Conservation (phyloP, 2,113 vertebrate species). For the Motacilla tschutschensis region DNA sequence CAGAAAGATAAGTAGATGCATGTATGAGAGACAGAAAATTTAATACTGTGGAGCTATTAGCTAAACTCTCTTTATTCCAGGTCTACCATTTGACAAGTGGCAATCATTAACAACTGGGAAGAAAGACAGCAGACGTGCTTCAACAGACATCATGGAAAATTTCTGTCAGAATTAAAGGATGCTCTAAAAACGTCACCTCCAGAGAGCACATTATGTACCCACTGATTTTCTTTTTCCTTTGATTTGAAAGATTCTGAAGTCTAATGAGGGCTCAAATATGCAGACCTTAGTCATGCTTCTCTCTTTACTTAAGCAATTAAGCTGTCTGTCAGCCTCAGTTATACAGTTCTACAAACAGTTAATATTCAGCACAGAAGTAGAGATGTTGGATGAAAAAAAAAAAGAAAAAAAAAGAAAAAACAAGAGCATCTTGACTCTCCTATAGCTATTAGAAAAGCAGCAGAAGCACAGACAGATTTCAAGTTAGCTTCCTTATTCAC, state of each 20-base stretch:
- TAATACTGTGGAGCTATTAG: not conserved
- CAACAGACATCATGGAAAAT: not conserved
- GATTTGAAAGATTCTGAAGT: not conserved
- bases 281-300: not conserved
- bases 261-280: not conserved
- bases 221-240: not conserved
- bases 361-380: not conserved
- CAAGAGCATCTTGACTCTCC: not conserved
- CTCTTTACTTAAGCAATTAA: not conserved
- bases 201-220: not conserved
- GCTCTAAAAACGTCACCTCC: not conserved
- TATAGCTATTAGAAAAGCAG: not conserved
- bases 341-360: not conserved
- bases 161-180: not conserved
- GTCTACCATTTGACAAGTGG: not conserved
- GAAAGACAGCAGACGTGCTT: not conserved
- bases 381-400: not conserved
- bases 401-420: rapidly evolving
- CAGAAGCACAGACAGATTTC: not conserved
- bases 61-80: not conserved
- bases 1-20: not conserved
- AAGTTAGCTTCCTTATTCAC: not conserved
- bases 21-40: not conserved
- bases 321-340: not conserved
- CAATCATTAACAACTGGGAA: not conserved